These are phyloP conservation scores for Cynaeus angustus DNA, from an alignment of 2,888 invertebrate species.

Conservation along the genomic window DNA sequence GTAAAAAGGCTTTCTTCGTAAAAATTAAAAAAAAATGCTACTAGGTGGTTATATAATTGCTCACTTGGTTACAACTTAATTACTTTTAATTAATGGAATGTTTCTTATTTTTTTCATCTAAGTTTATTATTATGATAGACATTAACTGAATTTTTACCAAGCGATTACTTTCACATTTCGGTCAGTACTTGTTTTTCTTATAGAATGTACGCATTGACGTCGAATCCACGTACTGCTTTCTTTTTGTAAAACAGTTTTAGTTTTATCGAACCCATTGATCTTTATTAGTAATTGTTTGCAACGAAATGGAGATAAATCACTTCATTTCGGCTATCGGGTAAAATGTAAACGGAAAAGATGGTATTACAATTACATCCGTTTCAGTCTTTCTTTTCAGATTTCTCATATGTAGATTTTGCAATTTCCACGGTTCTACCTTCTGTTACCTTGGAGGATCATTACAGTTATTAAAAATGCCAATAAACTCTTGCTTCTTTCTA, in stretches of 20 bases:
- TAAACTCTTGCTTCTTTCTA: background rate
- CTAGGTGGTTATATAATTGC: conserved; percentile 21
- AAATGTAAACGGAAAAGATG: conserved; percentile 22
- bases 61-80: conserved; percentile 5
- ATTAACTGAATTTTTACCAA: conserved; percentile 2
- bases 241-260: background rate
- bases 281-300: conserved; percentile 31
- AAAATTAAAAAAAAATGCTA: conserved; percentile 27
- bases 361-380: conserved; percentile 38
- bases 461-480: conserved; percentile 22
- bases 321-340: background rate
- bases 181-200: too few relatives aligned
- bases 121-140: conserved; percentile 13
- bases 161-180: too few relatives aligned
- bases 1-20: conserved; percentile 26
- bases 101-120: conserved; percentile 5
- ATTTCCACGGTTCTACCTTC: conserved; percentile 32
- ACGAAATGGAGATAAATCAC: conserved; percentile 2
- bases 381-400: conserved; percentile 29
- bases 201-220: too few relatives aligned
- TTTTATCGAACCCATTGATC: conserved; percentile 18
- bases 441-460: conserved; percentile 24
- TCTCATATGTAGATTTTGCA: conserved; percentile 35
- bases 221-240: too few relatives aligned
- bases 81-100: conserved; percentile 23